phyloP scores from a whole-genome alignment of 2,888 invertebrate species.

The Drosophila leonis region DNA sequence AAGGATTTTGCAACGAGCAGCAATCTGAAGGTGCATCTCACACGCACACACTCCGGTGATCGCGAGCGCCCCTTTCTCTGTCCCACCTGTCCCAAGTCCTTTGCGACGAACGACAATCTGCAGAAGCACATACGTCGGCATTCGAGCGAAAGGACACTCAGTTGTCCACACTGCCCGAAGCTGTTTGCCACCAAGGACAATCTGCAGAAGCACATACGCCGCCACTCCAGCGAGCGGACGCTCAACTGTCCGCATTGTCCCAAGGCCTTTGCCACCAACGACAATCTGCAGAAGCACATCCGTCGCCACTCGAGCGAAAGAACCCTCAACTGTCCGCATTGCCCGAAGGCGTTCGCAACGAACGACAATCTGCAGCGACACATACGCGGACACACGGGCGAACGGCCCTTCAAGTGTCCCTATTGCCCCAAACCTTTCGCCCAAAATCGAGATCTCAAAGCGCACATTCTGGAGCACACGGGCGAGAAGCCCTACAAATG shows the following conservation, averaged over 20 bases:
- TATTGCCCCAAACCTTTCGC: constrained; percentile 55
- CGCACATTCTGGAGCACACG: constrained; percentile 54
- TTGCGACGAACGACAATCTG: constrained; percentile 51
- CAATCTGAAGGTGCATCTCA: constrained; percentile 49
- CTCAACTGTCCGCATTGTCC: constrained; percentile 51
- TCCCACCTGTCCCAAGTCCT: constrained; percentile 50
- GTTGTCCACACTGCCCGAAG: constrained; percentile 54
- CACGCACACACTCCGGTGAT: constrained; percentile 50
- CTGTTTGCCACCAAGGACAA: constrained; percentile 58
- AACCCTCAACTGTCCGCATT: constrained; percentile 49
- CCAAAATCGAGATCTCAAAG: constrained; percentile 56
- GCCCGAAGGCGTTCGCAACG: constrained; percentile 54
- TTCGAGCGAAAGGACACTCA: constrained; percentile 46
- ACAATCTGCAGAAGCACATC: constrained; percentile 56
- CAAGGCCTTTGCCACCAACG: constrained; percentile 53
- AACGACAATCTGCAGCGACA: constrained; percentile 55
- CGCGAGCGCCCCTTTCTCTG: constrained; percentile 54
- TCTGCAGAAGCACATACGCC: constrained; percentile 52
- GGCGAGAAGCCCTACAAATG: constrained; percentile 56
- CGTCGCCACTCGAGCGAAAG: constrained; percentile 50
- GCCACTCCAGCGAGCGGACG: constrained; percentile 50
- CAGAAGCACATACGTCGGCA: constrained; percentile 53
- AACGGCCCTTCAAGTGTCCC: constrained; percentile 54
- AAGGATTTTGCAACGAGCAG: constrained; percentile 57
- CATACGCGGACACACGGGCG: constrained; percentile 55